Conservation (phyloP, 2,113 vertebrate species). For the Brienomyrus brachyistius region DNA sequence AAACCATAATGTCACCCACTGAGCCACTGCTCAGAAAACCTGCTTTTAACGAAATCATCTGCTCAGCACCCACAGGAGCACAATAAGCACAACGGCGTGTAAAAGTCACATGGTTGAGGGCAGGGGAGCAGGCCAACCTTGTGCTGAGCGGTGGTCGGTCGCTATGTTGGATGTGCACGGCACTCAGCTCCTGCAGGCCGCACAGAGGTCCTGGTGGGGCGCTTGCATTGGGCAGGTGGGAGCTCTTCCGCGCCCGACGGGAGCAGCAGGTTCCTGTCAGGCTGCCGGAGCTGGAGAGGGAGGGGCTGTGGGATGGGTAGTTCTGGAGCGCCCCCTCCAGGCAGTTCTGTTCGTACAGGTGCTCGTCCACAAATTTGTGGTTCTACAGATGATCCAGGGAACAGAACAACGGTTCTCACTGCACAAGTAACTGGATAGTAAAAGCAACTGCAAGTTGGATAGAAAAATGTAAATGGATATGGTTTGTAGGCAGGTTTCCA, state of each 20-base stretch:
- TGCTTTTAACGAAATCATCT: not conserved
- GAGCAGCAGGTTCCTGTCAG: slow-evolving; percentile 85
- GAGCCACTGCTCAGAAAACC: not conserved
- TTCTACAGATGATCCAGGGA: slow-evolving; percentile 62
- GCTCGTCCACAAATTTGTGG: slow-evolving; percentile 95
- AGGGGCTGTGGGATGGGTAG: slow-evolving; percentile 83
- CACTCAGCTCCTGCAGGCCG: slow-evolving; percentile 95
- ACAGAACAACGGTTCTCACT: not conserved
- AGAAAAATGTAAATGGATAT: not conserved
- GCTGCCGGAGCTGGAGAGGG: slow-evolving; percentile 77
- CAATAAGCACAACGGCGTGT: not conserved
- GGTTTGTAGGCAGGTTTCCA: not conserved
- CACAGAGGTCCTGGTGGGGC: slow-evolving; percentile 71
- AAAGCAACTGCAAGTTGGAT: not conserved
- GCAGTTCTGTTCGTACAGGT: slow-evolving; percentile 95
- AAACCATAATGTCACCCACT: not conserved
- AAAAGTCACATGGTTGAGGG: not conserved
- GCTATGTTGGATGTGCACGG: slow-evolving; percentile 89
- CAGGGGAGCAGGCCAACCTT: slow-evolving; percentile 60
- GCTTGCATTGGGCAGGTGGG: slow-evolving; percentile 79
- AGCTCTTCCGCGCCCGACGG: slow-evolving; percentile 78
- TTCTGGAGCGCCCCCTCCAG: slow-evolving; percentile 84
- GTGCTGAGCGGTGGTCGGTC: slow-evolving; percentile 80
- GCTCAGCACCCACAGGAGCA: not conserved
- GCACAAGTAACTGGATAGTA: not conserved